These are phyloP conservation scores for Coccyzus lansbergi DNA, from an alignment of 2,797 vertebrate genomes.

Conservation along the genomic window DNA sequence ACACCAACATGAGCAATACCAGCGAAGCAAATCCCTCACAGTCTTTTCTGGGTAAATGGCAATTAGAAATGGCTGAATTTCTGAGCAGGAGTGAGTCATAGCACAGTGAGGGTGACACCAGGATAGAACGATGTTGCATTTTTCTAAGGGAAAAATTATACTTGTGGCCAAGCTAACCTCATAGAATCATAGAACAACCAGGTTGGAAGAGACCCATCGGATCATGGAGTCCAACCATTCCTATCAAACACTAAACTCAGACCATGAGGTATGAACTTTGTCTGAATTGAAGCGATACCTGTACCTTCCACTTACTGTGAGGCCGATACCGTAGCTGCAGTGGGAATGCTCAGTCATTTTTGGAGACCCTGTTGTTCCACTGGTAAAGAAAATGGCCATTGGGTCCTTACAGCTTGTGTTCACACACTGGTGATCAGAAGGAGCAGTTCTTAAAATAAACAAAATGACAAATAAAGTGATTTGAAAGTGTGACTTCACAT, in stretches of 20 bases:
- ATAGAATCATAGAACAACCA: no score
- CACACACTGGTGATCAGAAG: slow-evolving; percentile 77
- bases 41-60: neutral
- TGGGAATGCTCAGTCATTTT: slow-evolving; percentile 86
- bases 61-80: neutral
- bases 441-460: slow-evolving; percentile 67
- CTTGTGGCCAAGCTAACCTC: neutral
- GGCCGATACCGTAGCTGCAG: slow-evolving; percentile 80
- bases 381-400: slow-evolving; percentile 86
- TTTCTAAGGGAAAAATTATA: neutral
- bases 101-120: neutral
- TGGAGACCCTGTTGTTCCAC: slow-evolving; percentile 83
- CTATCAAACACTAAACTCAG: no score
- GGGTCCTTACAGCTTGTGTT: slow-evolving; percentile 78
- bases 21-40: neutral
- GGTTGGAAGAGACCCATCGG: no score
- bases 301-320: slow-evolving; percentile 81
- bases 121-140: neutral
- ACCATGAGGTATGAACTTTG: no score
- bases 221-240: no score
- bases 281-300: neutral
- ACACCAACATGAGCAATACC: neutral
- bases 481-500: neutral
- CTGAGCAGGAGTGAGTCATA: neutral
- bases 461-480: neutral